Conservation (phyloP, 2,797 vertebrate species). For the Tapera naevia region DNA sequence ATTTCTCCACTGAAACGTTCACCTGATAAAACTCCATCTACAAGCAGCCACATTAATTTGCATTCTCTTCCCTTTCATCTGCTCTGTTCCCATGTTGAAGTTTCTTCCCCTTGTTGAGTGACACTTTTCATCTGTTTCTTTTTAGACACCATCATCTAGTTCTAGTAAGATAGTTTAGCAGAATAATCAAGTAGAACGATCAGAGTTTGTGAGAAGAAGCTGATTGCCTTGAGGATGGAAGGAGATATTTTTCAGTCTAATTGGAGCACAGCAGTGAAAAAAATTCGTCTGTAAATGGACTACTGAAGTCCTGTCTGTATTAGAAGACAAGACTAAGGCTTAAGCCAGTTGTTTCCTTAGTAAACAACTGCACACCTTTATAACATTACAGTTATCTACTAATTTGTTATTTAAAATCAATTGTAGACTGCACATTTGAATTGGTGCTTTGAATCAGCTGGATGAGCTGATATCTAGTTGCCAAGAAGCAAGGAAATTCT, state of each 20-base stretch:
- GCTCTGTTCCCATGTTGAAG: rapidly evolving
- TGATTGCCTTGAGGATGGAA: not conserved
- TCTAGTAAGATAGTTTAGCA: not conserved
- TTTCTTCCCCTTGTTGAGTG: not conserved
- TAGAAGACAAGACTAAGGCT: not conserved
- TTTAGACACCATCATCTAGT: not conserved
- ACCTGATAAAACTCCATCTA: not conserved
- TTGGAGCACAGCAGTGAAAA: not conserved
- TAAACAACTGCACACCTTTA: not conserved
- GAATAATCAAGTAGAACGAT: not conserved
- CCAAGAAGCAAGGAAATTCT: not conserved
- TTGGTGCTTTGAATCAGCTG: not conserved
- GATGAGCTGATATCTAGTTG: not conserved
- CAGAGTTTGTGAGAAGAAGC: not conserved
- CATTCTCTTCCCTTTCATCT: not conserved
- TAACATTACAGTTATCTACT: not conserved
- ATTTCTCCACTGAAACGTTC: not conserved
- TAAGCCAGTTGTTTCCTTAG: not conserved
- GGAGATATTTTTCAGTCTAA: slow-evolving; percentile 1
- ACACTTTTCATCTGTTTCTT: not conserved
- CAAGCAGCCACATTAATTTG: not conserved
- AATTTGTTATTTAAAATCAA: not conserved
- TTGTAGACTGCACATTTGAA: not conserved
- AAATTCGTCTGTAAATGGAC: not conserved
- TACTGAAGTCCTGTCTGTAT: not conserved